Percentiles rank a stretch among this genome's conserved stretches.
phyloP scores from a whole-genome alignment of 92 coral and sea anemone genomes.

The Palythoa heliodiscus region DNA sequence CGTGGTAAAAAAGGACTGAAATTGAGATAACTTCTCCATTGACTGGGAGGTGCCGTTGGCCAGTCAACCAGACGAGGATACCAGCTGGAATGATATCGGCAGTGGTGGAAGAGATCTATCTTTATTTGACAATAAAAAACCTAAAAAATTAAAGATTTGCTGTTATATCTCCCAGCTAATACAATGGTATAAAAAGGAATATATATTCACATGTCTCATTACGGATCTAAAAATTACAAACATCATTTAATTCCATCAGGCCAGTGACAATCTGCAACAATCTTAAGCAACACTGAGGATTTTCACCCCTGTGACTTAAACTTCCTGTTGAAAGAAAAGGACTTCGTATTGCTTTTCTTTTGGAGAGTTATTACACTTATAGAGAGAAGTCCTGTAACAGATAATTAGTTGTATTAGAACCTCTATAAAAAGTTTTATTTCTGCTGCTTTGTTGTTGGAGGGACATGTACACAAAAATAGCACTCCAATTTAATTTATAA shows the following conservation, averaged over 20 bases:
- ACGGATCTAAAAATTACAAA: too few relatives aligned
- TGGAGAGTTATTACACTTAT: background rate
- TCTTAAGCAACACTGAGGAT: constrained; percentile 5
- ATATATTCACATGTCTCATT: too few relatives aligned
- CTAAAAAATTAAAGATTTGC: too few relatives aligned
- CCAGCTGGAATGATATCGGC: constrained; percentile 50
- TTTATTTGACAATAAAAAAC: too few relatives aligned
- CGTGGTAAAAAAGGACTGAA: constrained; percentile 48
- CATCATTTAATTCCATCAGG: constrained; percentile 37
- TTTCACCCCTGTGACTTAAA: constrained; percentile 40
- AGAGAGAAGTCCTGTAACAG: constrained; percentile 5
- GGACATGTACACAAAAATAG: too few relatives aligned
- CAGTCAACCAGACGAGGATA: constrained; percentile 52
- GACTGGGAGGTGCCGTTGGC: constrained; percentile 55
- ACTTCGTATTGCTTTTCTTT: constrained; percentile 38
- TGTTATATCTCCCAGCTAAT: too few relatives aligned
- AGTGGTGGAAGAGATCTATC: constrained; percentile 14
- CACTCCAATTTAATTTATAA: background rate
- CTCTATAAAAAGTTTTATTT: background rate
- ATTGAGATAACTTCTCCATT: constrained; percentile 29
- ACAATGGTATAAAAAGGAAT: too few relatives aligned
- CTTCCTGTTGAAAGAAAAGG: constrained; percentile 21
- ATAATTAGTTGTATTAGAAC: constrained; percentile 13
- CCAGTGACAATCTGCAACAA: constrained; percentile 39
- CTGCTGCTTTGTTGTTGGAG: constrained; percentile 12